Evolutionary conservation across 2,888 invertebrate species (phyloP), one percentile per base, ranked within the genome.

Genomic region (Dascillus cervinus): DNA sequence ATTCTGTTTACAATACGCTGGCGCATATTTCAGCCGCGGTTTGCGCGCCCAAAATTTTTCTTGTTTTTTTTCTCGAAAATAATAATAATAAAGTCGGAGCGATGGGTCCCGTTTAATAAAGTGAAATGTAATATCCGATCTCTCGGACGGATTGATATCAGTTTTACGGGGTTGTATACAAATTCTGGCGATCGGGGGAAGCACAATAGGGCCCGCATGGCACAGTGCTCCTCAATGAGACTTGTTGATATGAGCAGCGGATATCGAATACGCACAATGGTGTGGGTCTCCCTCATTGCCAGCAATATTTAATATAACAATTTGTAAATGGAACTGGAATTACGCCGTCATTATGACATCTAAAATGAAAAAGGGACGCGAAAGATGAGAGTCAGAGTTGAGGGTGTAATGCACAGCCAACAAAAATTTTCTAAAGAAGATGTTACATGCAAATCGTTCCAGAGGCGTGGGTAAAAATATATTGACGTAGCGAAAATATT

Each of bases 161-260:
- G 35, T 39, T 39, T 39, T 39, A 29, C 32, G 35, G 32, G 56
- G 56, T 56, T 56, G 57, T 58, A 57, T 60, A 58, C 56, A 58
- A 58, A 56, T 57, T 52, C 47, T 40, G 44, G 30, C 40, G 40
- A 38, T 32, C 39, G 51, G 46, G 50, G 47, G 43, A 38, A 45
- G 44, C 47, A 58, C 56, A 60, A 61, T 58, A 41, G 55, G 44
- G 46, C 43, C 45, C 41, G 47, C 51, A 58, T 49, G 54, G 57
- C 53, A 56, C 56, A 54, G 52, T 58, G 52, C 50, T 44, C 49
- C 47, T 54, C 51, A 62, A 57, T 60, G 50, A 52, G 38, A 62
- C 62, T 62, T 62, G 62, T 62, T 62, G 62, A 62, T 61, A 58
- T 56, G 59, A 52, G 54, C 56, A 56, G 47, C 54, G 56, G 56